A percentile compares a stretch with the other conserved stretches of the same genome.
These are phyloP conservation scores for Sycophila texana DNA, from an alignment of 2,888 invertebrate species.

Conservation along the genomic window DNA sequence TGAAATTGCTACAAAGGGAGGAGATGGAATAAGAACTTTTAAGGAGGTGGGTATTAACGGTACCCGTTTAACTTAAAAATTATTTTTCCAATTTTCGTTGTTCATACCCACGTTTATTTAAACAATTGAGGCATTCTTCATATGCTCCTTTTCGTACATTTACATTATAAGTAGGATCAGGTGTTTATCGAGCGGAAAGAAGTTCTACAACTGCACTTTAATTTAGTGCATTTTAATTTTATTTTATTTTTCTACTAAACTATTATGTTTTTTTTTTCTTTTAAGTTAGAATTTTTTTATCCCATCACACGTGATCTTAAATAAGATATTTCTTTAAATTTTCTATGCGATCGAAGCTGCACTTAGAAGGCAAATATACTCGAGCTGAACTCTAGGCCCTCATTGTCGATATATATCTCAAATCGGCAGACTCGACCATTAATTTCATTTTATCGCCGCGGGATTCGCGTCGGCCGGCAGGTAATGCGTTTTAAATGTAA, in stretches of 20 bases:
- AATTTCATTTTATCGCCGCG: slow-evolving; percentile 74
- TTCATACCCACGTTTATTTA: no score
- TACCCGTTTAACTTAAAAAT: background rate
- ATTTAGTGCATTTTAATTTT: no score
- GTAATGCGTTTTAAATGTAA: slow-evolving; percentile 76
- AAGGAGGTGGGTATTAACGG: background rate
- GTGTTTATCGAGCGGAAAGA: no score
- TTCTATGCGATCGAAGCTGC: slow-evolving; percentile 12
- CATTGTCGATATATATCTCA: slow-evolving; percentile 70
- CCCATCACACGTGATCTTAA: no score
- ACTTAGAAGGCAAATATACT: slow-evolving; percentile 28
- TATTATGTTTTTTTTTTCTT: no score
- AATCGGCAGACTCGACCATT: slow-evolving; percentile 73
- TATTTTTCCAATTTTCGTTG: no score
- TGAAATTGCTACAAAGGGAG: slow-evolving; percentile 48
- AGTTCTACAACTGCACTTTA: no score
- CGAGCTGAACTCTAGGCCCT: slow-evolving; percentile 14
- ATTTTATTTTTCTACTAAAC: no score
- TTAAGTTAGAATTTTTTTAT: no score
- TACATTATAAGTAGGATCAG: no score
- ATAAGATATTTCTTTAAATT: slow-evolving; percentile 21
- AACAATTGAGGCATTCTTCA: no score
- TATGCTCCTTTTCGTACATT: no score
- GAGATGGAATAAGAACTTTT: slow-evolving; percentile 53
- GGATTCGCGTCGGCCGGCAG: slow-evolving; percentile 69